Conservation (phyloP, 2,113 vertebrate genomes). For the Megaleporinus macrocephalus region DNA sequence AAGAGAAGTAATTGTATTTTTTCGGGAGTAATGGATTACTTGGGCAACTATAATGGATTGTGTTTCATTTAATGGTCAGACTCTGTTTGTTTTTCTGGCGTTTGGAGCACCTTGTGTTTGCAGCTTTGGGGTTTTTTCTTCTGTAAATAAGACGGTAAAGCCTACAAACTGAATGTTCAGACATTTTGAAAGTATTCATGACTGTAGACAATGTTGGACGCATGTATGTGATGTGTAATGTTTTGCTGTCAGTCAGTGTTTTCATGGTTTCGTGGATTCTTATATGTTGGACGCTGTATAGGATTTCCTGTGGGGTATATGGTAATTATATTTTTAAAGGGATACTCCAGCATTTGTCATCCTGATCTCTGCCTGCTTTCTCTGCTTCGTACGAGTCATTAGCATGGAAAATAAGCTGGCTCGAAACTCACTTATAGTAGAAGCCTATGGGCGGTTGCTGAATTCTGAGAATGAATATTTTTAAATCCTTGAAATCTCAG, state of each 20-base stretch:
- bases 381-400: neutral
- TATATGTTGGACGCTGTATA: neutral
- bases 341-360: neutral
- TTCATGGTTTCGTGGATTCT: neutral
- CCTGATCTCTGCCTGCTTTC: neutral
- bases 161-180: slow-evolving; percentile 38
- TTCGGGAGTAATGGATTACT: neutral
- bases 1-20: neutral
- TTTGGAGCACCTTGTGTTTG: neutral
- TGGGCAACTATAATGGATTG: neutral
- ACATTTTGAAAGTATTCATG: slow-evolving; percentile 53
- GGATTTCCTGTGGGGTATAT: neutral
- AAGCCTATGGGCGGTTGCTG: neutral
- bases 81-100: neutral
- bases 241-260: neutral
- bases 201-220: slow-evolving; percentile 30
- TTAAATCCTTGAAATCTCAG: no score
- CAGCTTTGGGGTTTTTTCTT: neutral
- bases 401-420: neutral
- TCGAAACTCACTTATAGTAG: neutral
- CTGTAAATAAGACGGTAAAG: neutral
- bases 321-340: neutral
- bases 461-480: neutral
- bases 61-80: neutral
- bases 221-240: neutral